phyloP scores from a whole-genome alignment of 2,888 invertebrate species.

The Trissoscelio sp. region DNA sequence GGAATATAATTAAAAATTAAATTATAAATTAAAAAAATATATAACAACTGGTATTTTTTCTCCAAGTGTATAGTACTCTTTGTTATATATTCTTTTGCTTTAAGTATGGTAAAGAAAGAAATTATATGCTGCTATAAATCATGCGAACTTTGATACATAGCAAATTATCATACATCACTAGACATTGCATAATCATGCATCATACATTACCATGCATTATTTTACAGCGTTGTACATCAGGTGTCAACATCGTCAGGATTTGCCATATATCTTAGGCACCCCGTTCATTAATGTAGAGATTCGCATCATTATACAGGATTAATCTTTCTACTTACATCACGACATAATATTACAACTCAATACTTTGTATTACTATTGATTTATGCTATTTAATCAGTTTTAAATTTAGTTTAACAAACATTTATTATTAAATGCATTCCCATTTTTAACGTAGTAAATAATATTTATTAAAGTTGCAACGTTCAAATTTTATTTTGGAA shows the following conservation, averaged over 20 bases:
- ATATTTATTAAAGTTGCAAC: too few relatives aligned
- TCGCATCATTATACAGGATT: constrained; percentile 37
- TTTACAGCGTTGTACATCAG: constrained; percentile 52
- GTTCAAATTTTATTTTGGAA: too few relatives aligned
- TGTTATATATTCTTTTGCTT: too few relatives aligned
- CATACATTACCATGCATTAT: constrained; percentile 42
- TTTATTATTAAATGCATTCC: too few relatives aligned
- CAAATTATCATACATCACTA: constrained; percentile 31
- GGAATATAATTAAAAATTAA: too few relatives aligned
- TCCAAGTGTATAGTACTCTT: too few relatives aligned
- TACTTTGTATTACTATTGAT: background rate
- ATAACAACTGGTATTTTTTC: too few relatives aligned
- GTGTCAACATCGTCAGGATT: constrained; percentile 49
- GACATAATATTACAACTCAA: constrained; percentile 1
- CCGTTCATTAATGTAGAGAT: constrained; percentile 54
- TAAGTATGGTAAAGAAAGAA: background rate
- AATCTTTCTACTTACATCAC: constrained; percentile 20
- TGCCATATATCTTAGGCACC: constrained; percentile 42
- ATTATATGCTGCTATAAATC: background rate
- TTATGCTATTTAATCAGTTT: background rate
- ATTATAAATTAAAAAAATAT: too few relatives aligned
- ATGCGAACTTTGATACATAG: constrained; percentile 21
- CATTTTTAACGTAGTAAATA: constrained; percentile 1
- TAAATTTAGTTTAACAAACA: too few relatives aligned
- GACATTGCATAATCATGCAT: constrained; percentile 42